These are phyloP conservation scores for Heliconius hortense DNA, from an alignment of 2,888 invertebrate species.

Conservation along the genomic window DNA sequence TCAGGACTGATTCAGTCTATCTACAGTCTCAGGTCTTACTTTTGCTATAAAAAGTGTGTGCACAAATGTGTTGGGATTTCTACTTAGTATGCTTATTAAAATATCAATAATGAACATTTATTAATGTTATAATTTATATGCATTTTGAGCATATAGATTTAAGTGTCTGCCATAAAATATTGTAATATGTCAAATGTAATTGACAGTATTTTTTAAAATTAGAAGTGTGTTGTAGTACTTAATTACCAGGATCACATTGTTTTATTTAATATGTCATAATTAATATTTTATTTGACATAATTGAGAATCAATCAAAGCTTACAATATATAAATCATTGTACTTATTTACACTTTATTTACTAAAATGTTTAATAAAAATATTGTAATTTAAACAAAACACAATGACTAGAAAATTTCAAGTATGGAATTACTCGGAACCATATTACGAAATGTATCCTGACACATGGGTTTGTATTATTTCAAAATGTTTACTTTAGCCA, in stretches of 20 bases:
- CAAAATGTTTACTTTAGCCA: neutral
- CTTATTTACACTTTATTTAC: conserved; percentile 62
- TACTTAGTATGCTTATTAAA: neutral
- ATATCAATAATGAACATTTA: conserved; percentile 3
- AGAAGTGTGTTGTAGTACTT: conserved; percentile 55
- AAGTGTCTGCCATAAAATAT: conserved; percentile 16
- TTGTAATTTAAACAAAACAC: conserved; percentile 55
- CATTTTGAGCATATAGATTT: conserved; percentile 22
- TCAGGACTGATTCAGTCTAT: conserved; percentile 2
- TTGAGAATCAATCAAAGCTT: conserved; percentile 62
- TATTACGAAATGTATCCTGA: conserved; percentile 79
- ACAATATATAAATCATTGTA: conserved; percentile 58
- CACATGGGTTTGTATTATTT: conserved; percentile 64
- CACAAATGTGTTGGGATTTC: neutral
- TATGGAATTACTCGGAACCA: conserved; percentile 79
- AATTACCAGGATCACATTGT: conserved; percentile 59
- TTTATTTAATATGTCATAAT: conserved; percentile 68
- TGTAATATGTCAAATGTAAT: conserved; percentile 29
- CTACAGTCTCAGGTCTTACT: neutral
- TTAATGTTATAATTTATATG: neutral
- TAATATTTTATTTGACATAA: conserved; percentile 68
- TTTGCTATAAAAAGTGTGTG: neutral
- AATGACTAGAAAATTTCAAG: conserved; percentile 81
- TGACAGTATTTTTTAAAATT: conserved; percentile 59
- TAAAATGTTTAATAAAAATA: conserved; percentile 64